Evolutionary conservation across 2,797 vertebrate genomes (phyloP), one percentile per base, ranked within the genome.

Genomic region (Gymnoscopelus braueri): DNA sequence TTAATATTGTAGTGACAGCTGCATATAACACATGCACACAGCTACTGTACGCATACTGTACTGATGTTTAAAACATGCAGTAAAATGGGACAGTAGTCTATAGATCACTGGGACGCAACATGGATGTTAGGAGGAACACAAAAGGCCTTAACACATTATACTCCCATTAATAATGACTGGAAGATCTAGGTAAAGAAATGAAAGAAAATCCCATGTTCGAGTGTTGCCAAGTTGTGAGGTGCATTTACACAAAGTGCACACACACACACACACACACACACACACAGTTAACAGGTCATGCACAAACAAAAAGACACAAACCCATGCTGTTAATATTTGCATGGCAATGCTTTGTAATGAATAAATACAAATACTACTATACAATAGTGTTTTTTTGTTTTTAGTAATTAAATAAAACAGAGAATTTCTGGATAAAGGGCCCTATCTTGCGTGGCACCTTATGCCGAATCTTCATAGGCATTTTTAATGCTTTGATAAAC

Each of bases 11-110:
- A 24, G 10, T 56, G 54, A 26, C 3, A 26, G 1, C n/a, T 52
- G 19, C 26, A 54, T 60, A 39, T 56, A 70, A 65, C 64, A 72
- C 62, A 75, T 15, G 63, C 55, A 61, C 8, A 62, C 47, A 74
- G 51, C 50, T 51, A 7, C 2, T 52, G 50, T 55, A 59, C 24
- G 24, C 6, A 44, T 67, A 51, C 56, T 4, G 23, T 14, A 10
- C 35, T 19, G 32, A 69, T 29, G 39, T 8, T 48, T 11, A 0
- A 48, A 52, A 24, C 35, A 60, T 2, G 26, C 26, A 23, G 19
- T 19, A 19, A 19, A 19, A 19, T 19, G 19, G 19, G 19, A 19
- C 1, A 29, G 2, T 29, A 2, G 26, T 29, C 26, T 3, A 29
- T 29, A 29, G 26, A 29, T 29, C 26, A 29, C 26, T 29, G 26